Percentiles rank a stretch among this genome's conserved stretches.
phyloP scores from a whole-genome alignment of 2,888 invertebrate species.

The Urechis unicinctus region DNA sequence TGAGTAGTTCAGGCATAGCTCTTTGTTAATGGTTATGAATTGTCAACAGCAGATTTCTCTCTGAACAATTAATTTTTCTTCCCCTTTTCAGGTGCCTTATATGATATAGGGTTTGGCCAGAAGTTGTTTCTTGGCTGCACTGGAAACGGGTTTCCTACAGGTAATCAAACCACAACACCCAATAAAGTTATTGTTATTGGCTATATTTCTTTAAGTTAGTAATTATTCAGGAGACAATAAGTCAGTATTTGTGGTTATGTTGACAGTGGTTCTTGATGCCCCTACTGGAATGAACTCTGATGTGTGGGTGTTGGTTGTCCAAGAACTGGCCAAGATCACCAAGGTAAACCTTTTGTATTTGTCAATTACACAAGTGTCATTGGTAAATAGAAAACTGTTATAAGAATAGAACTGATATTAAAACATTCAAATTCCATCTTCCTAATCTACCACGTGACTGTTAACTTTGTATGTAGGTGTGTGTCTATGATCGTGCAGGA shows the following conservation, averaged over 20 bases:
- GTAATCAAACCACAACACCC: constrained; percentile 20
- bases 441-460: background rate
- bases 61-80: background rate
- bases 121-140: constrained; percentile 42
- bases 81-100: constrained; percentile 33
- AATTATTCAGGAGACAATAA: background rate
- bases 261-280: constrained; percentile 42
- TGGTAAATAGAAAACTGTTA: too few species aligned
- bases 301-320: constrained; percentile 37
- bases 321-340: constrained; percentile 31
- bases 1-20: background rate
- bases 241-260: background rate
- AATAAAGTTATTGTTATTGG: background rate
- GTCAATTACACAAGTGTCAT: too few species aligned
- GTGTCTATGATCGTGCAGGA: constrained; percentile 48
- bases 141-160: constrained; percentile 45
- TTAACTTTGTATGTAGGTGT: constrained; percentile 26
- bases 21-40: background rate
- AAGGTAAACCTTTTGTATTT: constrained; percentile 22
- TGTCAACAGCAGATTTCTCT: constrained; percentile 12
- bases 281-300: constrained; percentile 47
- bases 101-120: constrained; percentile 47
- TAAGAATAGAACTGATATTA: too few species aligned
- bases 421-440: background rate
- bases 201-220: background rate